These are phyloP conservation scores for Helleia helle DNA, from an alignment of 2,888 invertebrate genomes.

Conservation along the genomic window DNA sequence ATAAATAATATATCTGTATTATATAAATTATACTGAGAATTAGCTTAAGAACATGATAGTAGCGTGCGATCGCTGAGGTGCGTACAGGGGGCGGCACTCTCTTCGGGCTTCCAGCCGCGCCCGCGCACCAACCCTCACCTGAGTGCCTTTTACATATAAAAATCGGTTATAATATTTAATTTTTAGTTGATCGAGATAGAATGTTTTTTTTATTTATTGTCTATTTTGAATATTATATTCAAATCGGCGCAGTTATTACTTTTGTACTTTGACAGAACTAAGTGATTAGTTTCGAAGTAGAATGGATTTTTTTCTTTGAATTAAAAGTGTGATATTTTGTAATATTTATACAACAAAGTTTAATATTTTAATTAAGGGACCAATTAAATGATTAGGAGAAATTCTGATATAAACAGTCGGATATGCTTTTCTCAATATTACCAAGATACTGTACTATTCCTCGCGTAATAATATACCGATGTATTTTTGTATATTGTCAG, in stretches of 20 bases:
- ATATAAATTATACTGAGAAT: constrained; percentile 25
- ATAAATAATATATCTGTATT: constrained; percentile 39
- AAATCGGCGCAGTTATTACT: constrained; percentile 69
- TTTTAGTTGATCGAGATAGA: constrained; percentile 70
- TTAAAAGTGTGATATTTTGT: constrained; percentile 75
- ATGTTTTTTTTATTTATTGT: constrained; percentile 69
- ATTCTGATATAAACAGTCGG: constrained; percentile 57
- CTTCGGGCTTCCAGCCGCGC: constrained; percentile 45
- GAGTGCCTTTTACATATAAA: constrained; percentile 65
- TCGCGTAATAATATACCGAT: constrained; percentile 37
- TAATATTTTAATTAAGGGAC: constrained; percentile 72
- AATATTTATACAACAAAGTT: constrained; percentile 73
- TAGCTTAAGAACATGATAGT: constrained; percentile 10
- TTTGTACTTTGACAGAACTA: constrained; percentile 70
- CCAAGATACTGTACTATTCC: constrained; percentile 48
- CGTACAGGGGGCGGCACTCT: constrained; percentile 28
- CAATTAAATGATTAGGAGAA: constrained; percentile 71
- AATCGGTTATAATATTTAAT: constrained; percentile 68
- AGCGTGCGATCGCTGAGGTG: constrained; percentile 30
- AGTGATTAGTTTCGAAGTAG: constrained; percentile 66
- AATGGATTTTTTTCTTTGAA: constrained; percentile 67
- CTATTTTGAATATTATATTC: constrained; percentile 65
- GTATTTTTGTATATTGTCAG: constrained; percentile 44
- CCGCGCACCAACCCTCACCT: constrained; percentile 36
- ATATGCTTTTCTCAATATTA: constrained; percentile 46